A percentile compares a stretch with the other conserved stretches of the same genome.
Evolutionary conservation across 53 echinoderm and acorn worm species (phyloP).

Genomic region (Stichopus horrens): DNA sequence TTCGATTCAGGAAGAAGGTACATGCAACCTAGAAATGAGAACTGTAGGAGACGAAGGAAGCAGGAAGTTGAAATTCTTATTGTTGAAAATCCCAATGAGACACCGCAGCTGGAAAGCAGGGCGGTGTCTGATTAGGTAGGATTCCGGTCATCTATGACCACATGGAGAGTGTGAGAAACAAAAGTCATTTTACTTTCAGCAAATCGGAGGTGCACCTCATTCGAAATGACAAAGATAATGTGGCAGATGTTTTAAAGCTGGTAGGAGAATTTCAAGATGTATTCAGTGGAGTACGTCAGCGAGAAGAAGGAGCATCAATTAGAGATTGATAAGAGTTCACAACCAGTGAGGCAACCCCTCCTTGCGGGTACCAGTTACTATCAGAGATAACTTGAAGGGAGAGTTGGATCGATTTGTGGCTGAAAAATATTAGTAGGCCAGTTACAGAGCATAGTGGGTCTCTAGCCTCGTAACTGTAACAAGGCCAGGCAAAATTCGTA

Average conservation of each 20-base stretch:
- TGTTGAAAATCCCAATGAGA: not conserved
- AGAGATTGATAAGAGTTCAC: not conserved
- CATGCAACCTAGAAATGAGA: conserved; percentile 24
- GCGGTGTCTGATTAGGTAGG: not conserved
- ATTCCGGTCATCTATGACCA: not conserved
- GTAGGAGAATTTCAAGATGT: no score
- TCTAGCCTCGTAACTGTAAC: conserved; percentile 58
- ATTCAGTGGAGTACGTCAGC: no score
- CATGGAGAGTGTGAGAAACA: not conserved
- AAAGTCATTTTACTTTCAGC: no score
- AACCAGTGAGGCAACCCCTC: conserved; percentile 37
- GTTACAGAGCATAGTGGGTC: conserved; percentile 51
- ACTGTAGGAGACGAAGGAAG: conserved; percentile 53
- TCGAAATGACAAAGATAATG: no score
- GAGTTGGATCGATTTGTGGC: conserved; percentile 48
- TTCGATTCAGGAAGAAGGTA: conserved; percentile 30
- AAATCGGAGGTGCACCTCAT: no score
- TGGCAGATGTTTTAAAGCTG: no score
- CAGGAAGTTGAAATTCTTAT: not conserved
- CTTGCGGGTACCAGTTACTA: conserved; percentile 53
- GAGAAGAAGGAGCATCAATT: not conserved
- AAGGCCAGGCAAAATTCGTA: conserved; percentile 54
- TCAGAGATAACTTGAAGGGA: conserved; percentile 52
- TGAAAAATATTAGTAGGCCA: conserved; percentile 23
- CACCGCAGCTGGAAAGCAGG: not conserved